Conservation (phyloP, 2,797 vertebrate species). For the Helicolenus hilgendorfi region DNA sequence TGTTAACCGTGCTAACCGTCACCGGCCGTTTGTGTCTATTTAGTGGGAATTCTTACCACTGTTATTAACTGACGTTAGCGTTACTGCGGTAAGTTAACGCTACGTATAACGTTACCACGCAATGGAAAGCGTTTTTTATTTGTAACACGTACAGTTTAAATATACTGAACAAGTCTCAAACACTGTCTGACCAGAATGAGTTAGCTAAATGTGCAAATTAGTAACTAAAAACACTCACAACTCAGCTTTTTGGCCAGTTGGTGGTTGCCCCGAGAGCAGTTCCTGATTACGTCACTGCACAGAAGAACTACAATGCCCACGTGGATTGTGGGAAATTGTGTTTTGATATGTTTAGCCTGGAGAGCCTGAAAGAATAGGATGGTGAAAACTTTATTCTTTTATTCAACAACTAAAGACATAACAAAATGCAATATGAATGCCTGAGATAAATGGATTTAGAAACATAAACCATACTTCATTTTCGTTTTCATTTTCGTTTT, state of each 20-base stretch:
- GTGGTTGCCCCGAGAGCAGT: not conserved
- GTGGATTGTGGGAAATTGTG: constrained; percentile 78
- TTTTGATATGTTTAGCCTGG: constrained; percentile 15
- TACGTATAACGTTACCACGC: not conserved
- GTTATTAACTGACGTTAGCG: not conserved
- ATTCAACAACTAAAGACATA: not conserved
- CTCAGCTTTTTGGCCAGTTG: not conserved
- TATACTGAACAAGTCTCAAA: not conserved
- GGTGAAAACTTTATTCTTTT: not conserved
- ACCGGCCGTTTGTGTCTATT: not conserved
- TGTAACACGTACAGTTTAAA: not conserved
- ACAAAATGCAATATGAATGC: not conserved
- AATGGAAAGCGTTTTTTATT: rapidly evolving
- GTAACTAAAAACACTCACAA: constrained; percentile 35
- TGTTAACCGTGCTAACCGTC: not conserved
- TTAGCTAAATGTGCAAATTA: not conserved
- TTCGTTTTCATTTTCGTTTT: too few relatives aligned
- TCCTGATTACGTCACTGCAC: constrained; percentile 56
- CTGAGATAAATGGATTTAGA: not conserved
- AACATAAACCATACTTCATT: not conserved
- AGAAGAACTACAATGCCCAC: constrained; percentile 3
- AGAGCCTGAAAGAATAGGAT: not conserved
- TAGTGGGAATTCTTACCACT: not conserved
- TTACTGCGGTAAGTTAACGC: too few relatives aligned
- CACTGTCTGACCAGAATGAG: too few relatives aligned